A percentile compares a stretch with the other conserved stretches of the same genome.
phyloP scores from a whole-genome alignment of 2,888 invertebrate species.

The Agriopis leucophaearia region DNA sequence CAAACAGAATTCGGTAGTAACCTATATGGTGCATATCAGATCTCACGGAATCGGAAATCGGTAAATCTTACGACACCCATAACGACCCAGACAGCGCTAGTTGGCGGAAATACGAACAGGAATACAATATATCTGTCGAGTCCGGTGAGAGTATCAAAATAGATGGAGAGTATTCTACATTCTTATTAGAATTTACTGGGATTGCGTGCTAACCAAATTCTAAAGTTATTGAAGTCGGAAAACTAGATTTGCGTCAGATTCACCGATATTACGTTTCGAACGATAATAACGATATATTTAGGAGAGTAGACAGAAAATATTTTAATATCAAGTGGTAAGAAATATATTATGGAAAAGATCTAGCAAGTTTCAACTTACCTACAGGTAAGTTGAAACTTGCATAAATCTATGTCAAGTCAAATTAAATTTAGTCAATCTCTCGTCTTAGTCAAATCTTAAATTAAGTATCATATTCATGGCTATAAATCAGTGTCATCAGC shows the following conservation, averaged over 20 bases:
- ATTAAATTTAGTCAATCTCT: too few species aligned
- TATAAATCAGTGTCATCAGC: too few species aligned
- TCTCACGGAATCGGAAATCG: neutral
- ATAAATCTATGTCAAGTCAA: too few species aligned
- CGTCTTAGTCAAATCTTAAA: too few species aligned
- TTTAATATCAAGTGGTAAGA: too few species aligned
- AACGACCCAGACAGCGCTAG: neutral
- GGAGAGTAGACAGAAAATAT: too few species aligned
- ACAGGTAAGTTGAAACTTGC: too few species aligned
- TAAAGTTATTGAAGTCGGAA: too few species aligned
- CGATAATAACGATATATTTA: neutral
- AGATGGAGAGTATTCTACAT: neutral
- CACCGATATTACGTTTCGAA: neutral
- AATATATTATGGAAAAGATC: too few species aligned
- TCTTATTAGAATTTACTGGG: neutral
- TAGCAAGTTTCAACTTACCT: too few species aligned
- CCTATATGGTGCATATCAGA: neutral
- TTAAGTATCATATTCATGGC: too few species aligned
- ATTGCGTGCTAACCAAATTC: too few species aligned
- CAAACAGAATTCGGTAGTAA: neutral
- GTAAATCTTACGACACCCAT: slow-evolving; percentile 4
- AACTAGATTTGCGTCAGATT: neutral
- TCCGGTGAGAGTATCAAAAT: neutral
- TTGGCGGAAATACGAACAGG: neutral
- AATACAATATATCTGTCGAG: neutral